A percentile compares a stretch with the other conserved stretches of the same genome.
phyloP scores from a whole-genome alignment of 2,888 invertebrate genomes.

The Lasius platythorax region DNA sequence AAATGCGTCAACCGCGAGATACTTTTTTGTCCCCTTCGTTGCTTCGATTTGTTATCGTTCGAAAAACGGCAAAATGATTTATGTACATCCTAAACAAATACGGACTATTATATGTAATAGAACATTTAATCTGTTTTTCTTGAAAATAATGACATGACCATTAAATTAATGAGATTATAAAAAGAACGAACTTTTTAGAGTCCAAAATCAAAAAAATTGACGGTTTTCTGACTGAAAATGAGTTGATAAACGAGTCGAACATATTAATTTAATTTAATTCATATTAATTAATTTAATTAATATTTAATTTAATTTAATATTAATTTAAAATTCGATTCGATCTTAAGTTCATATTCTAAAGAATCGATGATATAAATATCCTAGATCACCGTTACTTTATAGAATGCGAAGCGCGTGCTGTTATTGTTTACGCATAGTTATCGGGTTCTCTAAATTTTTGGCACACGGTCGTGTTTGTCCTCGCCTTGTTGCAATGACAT shows the following conservation, averaged over 20 bases:
- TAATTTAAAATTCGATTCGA: not conserved
- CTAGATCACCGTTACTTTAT: not conserved
- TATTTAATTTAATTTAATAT: too few relatives aligned
- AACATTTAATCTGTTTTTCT: not conserved
- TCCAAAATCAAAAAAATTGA: not conserved
- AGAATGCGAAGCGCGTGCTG: not conserved
- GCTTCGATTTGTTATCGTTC: not conserved
- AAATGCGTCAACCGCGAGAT: slow-evolving; percentile 6
- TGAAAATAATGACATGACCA: not conserved
- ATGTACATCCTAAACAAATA: not conserved
- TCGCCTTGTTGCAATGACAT: slow-evolving; percentile 18
- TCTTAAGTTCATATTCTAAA: not conserved
- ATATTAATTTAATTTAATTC: too few relatives aligned
- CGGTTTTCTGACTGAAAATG: not conserved
- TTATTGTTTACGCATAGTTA: slow-evolving; percentile 1
- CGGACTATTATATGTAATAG: not conserved
- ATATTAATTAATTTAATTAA: too few relatives aligned
- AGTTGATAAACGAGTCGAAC: not conserved
- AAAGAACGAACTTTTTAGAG: not conserved
- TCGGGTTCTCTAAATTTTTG: slow-evolving; percentile 6
- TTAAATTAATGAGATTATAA: not conserved
- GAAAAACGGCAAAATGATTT: not conserved
- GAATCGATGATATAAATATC: slow-evolving; percentile 14
- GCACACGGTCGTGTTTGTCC: slow-evolving; percentile 9
- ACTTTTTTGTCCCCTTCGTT: not conserved